Evolutionary conservation across 64 coral and sea anemone genomes (phyloP), one percentile per base, ranked within the genome.

Genomic region (Porites australiensis): DNA sequence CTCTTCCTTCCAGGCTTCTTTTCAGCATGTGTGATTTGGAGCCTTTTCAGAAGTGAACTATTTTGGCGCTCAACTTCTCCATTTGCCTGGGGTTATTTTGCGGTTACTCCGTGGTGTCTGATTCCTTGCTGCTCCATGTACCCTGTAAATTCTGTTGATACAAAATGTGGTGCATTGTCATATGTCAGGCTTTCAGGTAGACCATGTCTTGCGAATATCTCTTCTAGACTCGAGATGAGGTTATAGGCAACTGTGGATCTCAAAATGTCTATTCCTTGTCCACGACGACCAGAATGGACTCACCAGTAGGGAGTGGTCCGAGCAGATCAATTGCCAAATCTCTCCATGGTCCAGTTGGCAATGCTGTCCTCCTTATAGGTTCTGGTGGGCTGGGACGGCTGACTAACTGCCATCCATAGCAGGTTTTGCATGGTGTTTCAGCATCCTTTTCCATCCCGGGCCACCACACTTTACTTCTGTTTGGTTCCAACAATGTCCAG

Each of bases 371-470:
- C 53, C 43, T 49, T 18, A 87, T 10, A 3, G 82, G 76, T 0
- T 50, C 48, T 13, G 76, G 76, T 3, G 76, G 67, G 4, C 27
- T 21, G 9, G 67, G 67, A 22, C 67, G 67, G 9, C 19, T 22
- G 22, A 70, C 19, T 4, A 70, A 21, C 20, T 21, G 67, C 20
- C 70, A 72, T 58, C 83, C 64, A 51, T 87, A 54, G 45, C 83
- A 72, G 4, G 50, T 46, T 14, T 70, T 52, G 23, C 88, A 90
- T 12, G 67, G 43, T 58, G 11, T 90, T 53, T 90, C 88, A 6
- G 62, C 88, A 7, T 67, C 88, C 18, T 45, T 70, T 19, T 70
- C 88, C 14, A 90, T 79, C 4, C 60, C 88, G 18, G 88, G 88
- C 86, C 86, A 88, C 86, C 86, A 75, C 57, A 88, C 86, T 11